Base-by-base conservation (phyloP, 2,113 vertebrate species). In the Cyprinus carpio region DNA sequence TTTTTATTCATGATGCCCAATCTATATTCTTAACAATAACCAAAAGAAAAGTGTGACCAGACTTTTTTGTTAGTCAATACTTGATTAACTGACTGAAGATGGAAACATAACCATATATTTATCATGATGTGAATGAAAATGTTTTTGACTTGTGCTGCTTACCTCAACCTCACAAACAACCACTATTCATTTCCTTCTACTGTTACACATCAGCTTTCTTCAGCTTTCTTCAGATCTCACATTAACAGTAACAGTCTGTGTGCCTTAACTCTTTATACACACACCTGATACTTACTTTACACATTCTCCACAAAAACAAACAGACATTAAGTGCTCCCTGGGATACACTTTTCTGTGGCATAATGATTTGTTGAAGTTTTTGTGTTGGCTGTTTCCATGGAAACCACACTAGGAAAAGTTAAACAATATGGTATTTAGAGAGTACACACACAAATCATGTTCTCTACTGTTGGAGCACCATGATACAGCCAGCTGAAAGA, bases 401-500 rank as follows among this genome's bases (percentile, higher is more conserved):
- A n/a, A 67, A 85, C 64, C 51, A 54, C 18, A 37, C 49, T 27
- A 54, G 49, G 67, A 34, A 40, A 67, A 25, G 64, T 56, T 49
- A 81, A 80, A 85, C 84, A 81, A 86, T 71, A 78, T 84, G 10
- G 18, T 23, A 34, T 58, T 81, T 37, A 79, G 29, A 76, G 10
- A 2, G 37, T 77, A 18, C 49, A 69, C 58, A 76, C 54, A 60
- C 54, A 78, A 78, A 60, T 87, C 88, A 89, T 91, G 91, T n/a
- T 60, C 90, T 86, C 75, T 82, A 46, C 58, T 64, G 85, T 60
- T 74, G 80, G 40, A n/a, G 83, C 87, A 60, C 29, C 51, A 78
- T 37, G 16, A 27, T 34, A 58, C 37, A 16, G 71, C 65, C 82
- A 78, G 78, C 75, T 31, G 65, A 84, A 81, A 65, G 27, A 43